Evolutionary conservation across 2,888 invertebrate genomes (phyloP), one percentile per base, ranked within the genome.

Genomic region (Dusona sp.): DNA sequence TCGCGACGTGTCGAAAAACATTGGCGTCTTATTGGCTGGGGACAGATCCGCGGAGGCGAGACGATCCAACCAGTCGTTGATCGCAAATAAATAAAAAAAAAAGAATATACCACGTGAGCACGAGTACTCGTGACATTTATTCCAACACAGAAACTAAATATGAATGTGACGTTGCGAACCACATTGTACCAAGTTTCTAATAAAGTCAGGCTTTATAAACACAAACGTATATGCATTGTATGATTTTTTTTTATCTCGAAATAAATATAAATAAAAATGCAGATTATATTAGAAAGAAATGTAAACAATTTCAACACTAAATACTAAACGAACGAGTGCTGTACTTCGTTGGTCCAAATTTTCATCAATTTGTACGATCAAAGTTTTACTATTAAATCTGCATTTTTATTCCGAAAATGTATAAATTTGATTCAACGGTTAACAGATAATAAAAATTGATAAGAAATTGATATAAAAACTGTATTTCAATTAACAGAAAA

Each of bases 1-100:
- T 99, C 99, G 94, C 96, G 99, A 93, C 97, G 99, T 95, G 99
- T 99, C 64, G 99, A 99, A 92, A 99, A 99, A 94, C 99, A 99
- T 96, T 99, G 99, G 99, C 97, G 99, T 95, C 97, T 99, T 94
- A 99, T 99, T 94, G 99, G 99, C 90, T 99, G 99, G 99, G 99
- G 99, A 90, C 98, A 99, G 95, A 99, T 99, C 95, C 97, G 98
- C 95, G 98, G 99, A 94, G 99, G 99, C 90, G 97, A 98, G 94
- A 99, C 98, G 90, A 99, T 99, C 92, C 97, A 98, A 92, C 99
- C 99, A 25, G 95, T 95, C 61, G 95, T 95, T 89, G 96, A 96
- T 88, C 91, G 91, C 57, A 94, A 93, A 82, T 92, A 91, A 90
- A 85, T 64, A 54, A 70, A n/a, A 54, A 70, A 36, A 9, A 48